Base-by-base conservation (phyloP, 2,888 invertebrate species). In the Acanthococcus lagerstroemiae region DNA sequence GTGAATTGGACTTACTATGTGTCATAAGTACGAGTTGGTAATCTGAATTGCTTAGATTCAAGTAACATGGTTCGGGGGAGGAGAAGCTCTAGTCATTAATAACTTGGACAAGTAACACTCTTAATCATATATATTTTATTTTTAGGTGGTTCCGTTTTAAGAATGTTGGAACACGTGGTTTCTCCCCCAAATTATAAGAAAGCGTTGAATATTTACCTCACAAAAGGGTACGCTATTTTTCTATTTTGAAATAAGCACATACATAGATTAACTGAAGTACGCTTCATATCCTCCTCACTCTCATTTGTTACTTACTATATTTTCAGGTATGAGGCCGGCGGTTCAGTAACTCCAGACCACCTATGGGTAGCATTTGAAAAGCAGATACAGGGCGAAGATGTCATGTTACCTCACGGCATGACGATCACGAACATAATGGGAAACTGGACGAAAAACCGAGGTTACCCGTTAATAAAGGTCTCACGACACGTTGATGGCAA, bases 371-470 rank as follows among this genome's bases (percentile, higher is more conserved):
- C 69, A 4, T 67, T 69, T 26, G 69, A 68, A 4, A 80, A 80
- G 0, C 80, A 83, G 3, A 67, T 76, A 21, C 72, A 72, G 5
- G 27, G 12, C 0, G 69, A 70, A 2, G 21, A 65, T n/a, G 24
- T 60, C 27, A 22, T 22, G 24, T 17, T 65, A 19, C 66, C 67
- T 4, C 9, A 37, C 24, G 27, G 17, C 12, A 22, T 56, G 22
- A 55, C 55, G 4, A 24, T 68, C 12, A 37, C 83, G 0, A 83
- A 89, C 0, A 80, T 88, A 68, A 85, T 88, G 82, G 82, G 84
- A 72, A 79, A 83, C 0, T 90, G 88, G 87, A 85, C 86, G 0
- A 78, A 82, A 19, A 86, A 88, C 73, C 80, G 83, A 0, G 86
- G 86, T 0, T 87, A 83, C 74, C 88, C 87, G 0, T 77, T 85